phyloP scores from a whole-genome alignment of 2,888 invertebrate genomes.

The Apoderus coryli region DNA sequence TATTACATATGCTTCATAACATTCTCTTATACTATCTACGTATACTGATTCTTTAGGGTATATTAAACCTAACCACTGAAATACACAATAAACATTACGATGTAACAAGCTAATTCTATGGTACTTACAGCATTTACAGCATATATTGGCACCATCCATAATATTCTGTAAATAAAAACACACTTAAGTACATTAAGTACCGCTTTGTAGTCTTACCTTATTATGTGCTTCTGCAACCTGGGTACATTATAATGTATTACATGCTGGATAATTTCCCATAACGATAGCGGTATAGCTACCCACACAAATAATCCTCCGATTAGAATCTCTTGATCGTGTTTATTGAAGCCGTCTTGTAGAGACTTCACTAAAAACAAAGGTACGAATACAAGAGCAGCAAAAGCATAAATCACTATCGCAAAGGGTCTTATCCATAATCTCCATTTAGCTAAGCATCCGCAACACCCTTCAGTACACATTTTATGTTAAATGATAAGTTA shows the following conservation, averaged over 20 bases:
- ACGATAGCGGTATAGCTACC: conserved; percentile 77
- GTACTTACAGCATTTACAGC: conserved; percentile 77
- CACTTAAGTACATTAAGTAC: no score
- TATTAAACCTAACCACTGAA: conserved; percentile 72
- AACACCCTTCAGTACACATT: conserved; percentile 26
- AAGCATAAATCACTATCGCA: conserved; percentile 61
- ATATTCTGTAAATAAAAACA: conserved; percentile 43
- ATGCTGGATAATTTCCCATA: conserved; percentile 92
- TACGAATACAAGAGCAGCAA: conserved; percentile 69
- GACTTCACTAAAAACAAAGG: conserved; percentile 73
- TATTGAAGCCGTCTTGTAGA: conserved; percentile 60
- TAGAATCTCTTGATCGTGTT: conserved; percentile 65
- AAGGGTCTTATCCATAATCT: conserved; percentile 82
- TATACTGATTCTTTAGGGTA: conserved; percentile 83
- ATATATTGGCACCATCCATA: conserved; percentile 98
- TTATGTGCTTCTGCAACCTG: conserved; percentile 82
- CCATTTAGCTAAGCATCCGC: conserved; percentile 43
- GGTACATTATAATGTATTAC: conserved; percentile 88
- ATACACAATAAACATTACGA: conserved; percentile 12
- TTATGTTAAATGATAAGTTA: no score
- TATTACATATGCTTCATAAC: conserved; percentile 95
- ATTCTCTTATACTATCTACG: conserved; percentile 84
- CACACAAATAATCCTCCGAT: conserved; percentile 87
- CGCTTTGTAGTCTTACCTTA: conserved; percentile 53
- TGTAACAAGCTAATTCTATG: background rate